These are phyloP conservation scores for Carposina sasakii DNA, from an alignment of 1,140 invertebrate species.

Conservation along the genomic window DNA sequence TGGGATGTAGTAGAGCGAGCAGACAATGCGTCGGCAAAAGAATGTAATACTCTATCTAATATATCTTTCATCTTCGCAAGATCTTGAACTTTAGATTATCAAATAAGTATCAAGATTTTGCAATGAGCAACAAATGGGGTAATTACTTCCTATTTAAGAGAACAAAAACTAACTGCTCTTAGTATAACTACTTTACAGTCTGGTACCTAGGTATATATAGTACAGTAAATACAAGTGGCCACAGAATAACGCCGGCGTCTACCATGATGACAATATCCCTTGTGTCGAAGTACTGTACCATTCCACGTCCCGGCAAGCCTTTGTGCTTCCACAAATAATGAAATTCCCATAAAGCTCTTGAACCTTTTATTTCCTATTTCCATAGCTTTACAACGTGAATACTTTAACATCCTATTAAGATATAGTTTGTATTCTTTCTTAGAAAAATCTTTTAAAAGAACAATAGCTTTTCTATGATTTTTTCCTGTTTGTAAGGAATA, in stretches of 20 bases:
- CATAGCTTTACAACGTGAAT: slow-evolving; percentile 32
- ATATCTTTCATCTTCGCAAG: too few species aligned
- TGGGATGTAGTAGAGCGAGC: slow-evolving; percentile 61
- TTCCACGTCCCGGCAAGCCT: slow-evolving; percentile 34
- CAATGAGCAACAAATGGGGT: too few species aligned
- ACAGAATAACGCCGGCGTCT: slow-evolving; percentile 53
- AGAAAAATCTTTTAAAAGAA: slow-evolving; percentile 23
- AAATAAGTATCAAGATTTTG: too few species aligned
- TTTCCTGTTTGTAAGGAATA: too few species aligned
- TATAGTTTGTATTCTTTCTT: slow-evolving; percentile 36
- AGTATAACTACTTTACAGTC: too few species aligned
- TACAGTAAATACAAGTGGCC: too few species aligned
- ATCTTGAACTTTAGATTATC: too few species aligned
- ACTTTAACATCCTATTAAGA: slow-evolving; percentile 43
- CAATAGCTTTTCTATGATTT: too few species aligned
- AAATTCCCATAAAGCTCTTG: slow-evolving; percentile 43
- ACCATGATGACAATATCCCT: slow-evolving; percentile 40
- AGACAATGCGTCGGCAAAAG: slow-evolving; percentile 66
- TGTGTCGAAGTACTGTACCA: slow-evolving; percentile 27
- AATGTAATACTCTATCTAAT: too few species aligned
- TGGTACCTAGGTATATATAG: too few species aligned
- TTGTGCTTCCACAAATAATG: slow-evolving; percentile 53
- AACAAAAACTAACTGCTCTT: too few species aligned
- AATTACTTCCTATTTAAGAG: too few species aligned
- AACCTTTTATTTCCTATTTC: slow-evolving; percentile 50